phyloP scores from a whole-genome alignment of 2,113 vertebrate genomes.

The Ptilonorhynchus violaceus region DNA sequence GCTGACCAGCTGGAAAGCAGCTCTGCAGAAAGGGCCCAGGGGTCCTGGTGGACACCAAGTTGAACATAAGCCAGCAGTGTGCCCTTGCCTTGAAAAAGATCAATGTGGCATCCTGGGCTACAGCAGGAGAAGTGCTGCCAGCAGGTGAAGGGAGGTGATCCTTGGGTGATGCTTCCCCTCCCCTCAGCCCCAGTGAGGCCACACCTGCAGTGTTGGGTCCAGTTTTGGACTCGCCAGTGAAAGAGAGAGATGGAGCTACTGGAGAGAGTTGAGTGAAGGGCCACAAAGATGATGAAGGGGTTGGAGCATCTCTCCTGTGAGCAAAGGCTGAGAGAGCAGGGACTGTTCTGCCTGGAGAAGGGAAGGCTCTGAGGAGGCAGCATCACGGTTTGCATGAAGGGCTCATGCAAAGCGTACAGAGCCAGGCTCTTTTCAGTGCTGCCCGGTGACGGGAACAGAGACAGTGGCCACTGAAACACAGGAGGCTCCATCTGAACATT shows the following conservation, averaged over 20 bases:
- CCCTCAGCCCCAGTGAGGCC: background rate
- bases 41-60: background rate
- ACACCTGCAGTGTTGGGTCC: background rate
- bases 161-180: background rate
- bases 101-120: rapidly evolving
- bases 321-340: background rate
- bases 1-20: background rate
- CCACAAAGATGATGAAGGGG: background rate
- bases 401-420: background rate
- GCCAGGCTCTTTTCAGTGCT: background rate
- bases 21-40: background rate
- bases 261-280: background rate
- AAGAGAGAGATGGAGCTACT: background rate
- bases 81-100: background rate
- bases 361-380: background rate
- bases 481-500: background rate
- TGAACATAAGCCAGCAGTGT: background rate
- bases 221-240: background rate
- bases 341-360: background rate
- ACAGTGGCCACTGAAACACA: background rate
- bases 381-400: background rate
- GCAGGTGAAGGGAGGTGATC: background rate
- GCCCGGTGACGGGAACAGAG: background rate
- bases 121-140: background rate
- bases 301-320: background rate